Base-by-base conservation (phyloP, 2,113 vertebrate species). In the Smithornis capensis region DNA sequence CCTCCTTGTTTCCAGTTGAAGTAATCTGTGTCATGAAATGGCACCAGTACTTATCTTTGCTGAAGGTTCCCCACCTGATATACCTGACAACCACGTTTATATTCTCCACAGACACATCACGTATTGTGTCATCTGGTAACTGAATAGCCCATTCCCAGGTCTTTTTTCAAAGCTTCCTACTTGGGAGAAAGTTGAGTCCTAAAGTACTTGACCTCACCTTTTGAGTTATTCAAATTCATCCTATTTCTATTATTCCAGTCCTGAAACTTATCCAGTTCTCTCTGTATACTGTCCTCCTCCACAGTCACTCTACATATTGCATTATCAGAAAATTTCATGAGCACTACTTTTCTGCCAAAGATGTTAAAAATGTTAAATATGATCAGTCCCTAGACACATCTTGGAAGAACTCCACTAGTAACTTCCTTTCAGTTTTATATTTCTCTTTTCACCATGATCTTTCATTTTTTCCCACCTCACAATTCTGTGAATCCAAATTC, bases 311-410 rank as follows among this genome's bases (percentile, higher is more conserved):
- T 95, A 97, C 94, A 96, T 97, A 95, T 93, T 96, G 92, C 89
- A 95, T 93, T 97, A 97, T 96, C 96, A 95, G 94, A 95, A 93
- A 92, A 89, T 78, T 94, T 97, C 92, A 91, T 87, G 68, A 96
- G 86, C 56, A 70, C 83, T 93, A 78, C 80, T 84, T 94, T 95
- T 92, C 89, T 96, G 95, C 95, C 96, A 97, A 92, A 94, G 94
- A 81, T 96, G 89, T 97, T 97, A 94, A 92, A 97, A 95, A 97
- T 92, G 89, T 97, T 96, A 92, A 97, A 96, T 91, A 92, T 28
- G 89, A 97, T 93, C 80, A 82, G 89, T 95, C 94, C 92, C 96
- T 68, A 96, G 95, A 94, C 77, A 91, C 73, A 71, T 87, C 80
- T 94, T 97, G 96, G 92, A 97, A 97, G 80, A 94, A 60, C 89